These are phyloP conservation scores for Drosophila yooni DNA, from an alignment of 2,888 invertebrate species.

Conservation along the genomic window DNA sequence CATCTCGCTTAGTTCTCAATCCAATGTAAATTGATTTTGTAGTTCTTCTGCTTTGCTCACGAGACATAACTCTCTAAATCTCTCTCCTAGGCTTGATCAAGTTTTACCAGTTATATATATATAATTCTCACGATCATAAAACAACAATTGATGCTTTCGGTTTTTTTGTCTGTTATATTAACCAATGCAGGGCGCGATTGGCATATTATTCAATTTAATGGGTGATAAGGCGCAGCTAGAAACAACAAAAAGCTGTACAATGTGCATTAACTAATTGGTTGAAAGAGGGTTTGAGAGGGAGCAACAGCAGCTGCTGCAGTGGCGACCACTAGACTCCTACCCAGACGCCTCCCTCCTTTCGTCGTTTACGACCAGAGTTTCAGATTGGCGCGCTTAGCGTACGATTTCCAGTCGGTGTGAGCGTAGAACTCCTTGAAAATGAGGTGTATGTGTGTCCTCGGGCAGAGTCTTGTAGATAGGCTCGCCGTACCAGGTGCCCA, in stretches of 20 bases:
- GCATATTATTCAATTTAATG: slow-evolving; percentile 50
- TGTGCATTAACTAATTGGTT: slow-evolving; percentile 57
- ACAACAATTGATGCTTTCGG: neutral
- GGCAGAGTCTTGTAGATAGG: slow-evolving; percentile 90
- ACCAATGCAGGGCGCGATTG: slow-evolving; percentile 43
- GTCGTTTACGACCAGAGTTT: slow-evolving; percentile 86
- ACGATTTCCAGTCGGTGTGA: slow-evolving; percentile 87
- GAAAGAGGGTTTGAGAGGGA: neutral
- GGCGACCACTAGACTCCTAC: neutral
- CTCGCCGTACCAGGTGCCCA: slow-evolving; percentile 94
- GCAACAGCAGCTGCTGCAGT: slow-evolving; percentile 5
- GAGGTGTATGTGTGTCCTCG: slow-evolving; percentile 88
- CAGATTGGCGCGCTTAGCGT: slow-evolving; percentile 86
- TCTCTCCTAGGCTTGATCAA: too few relatives aligned
- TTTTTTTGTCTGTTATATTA: slow-evolving; percentile 29
- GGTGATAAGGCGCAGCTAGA: slow-evolving; percentile 56
- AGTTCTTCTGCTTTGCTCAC: too few relatives aligned
- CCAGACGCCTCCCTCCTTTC: neutral
- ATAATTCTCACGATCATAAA: neutral
- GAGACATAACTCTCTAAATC: neutral
- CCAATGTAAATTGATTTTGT: neutral
- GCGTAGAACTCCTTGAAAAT: slow-evolving; percentile 90
- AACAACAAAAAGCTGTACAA: slow-evolving; percentile 58
- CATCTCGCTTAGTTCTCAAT: neutral
- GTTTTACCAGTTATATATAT: neutral